A percentile compares a stretch with the other conserved stretches of the same genome.
phyloP scores from a whole-genome alignment of 2,113 vertebrate species.

The Natator depressus region DNA sequence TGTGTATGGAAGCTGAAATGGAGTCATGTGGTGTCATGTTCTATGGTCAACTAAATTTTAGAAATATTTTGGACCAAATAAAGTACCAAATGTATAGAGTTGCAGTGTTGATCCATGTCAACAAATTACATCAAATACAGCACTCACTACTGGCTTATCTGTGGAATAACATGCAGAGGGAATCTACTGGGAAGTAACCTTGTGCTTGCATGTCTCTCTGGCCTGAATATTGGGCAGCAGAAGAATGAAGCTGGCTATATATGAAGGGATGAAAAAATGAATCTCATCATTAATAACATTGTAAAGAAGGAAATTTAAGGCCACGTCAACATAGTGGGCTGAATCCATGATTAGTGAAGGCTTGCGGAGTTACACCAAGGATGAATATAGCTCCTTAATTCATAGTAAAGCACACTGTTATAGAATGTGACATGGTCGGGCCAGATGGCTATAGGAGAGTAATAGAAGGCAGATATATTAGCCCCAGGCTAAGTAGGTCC shows the following conservation, averaged over 20 bases:
- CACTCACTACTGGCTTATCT: not conserved
- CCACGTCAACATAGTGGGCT: slow-evolving; percentile 7
- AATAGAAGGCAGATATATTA: too few relatives aligned
- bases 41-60: not conserved
- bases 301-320: not conserved
- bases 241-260: not conserved
- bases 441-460: too few relatives aligned
- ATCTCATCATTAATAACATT: not conserved
- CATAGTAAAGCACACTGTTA: not conserved
- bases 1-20: not conserved
- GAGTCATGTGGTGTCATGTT: not conserved
- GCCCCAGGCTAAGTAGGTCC: too few relatives aligned
- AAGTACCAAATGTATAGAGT: not conserved
- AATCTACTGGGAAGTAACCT: not conserved
- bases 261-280: not conserved
- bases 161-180: not conserved
- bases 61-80: not conserved
- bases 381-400: not conserved
- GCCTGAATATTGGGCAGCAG: not conserved
- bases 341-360: not conserved
- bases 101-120: not conserved
- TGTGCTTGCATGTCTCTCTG: not conserved
- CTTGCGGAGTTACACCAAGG: not conserved
- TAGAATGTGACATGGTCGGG: not conserved
- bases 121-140: not conserved